These are phyloP conservation scores for Conomelus anceps DNA, from an alignment of 2,888 invertebrate genomes.

Conservation along the genomic window DNA sequence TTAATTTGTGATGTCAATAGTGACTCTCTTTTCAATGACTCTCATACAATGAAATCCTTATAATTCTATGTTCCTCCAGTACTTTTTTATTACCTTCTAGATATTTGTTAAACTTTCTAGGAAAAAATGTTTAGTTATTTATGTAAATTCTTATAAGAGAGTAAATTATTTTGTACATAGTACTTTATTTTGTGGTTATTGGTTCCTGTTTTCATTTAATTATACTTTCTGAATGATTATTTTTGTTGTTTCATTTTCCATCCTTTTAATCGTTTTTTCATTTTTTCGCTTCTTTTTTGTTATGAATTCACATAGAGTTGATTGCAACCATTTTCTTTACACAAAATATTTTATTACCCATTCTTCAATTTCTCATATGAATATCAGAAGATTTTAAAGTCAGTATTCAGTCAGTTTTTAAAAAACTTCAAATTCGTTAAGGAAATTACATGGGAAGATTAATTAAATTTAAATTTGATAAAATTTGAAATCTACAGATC, in stretches of 20 bases:
- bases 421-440: no score
- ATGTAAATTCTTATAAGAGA: background rate
- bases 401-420: no score
- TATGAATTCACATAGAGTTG: background rate
- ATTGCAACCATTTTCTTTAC: background rate
- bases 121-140: background rate
- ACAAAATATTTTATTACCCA: background rate
- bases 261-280: background rate
- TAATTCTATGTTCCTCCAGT: background rate
- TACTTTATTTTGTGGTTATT: slow-evolving; percentile 31
- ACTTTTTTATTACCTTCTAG: no score
- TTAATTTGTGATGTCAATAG: background rate
- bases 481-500: no score
- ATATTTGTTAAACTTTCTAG: background rate
- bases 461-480: no score
- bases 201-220: slow-evolving; percentile 31
- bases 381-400: no score
- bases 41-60: background rate
- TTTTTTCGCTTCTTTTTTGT: no score
- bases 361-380: no score
- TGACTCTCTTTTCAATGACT: background rate
- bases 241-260: background rate
- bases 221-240: slow-evolving; percentile 24
- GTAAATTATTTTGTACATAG: slow-evolving; percentile 19
- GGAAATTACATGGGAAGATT: no score